These are phyloP conservation scores for Anneissia japonica DNA, from an alignment of 35 echinoderm and acorn worm species.

Conservation along the genomic window DNA sequence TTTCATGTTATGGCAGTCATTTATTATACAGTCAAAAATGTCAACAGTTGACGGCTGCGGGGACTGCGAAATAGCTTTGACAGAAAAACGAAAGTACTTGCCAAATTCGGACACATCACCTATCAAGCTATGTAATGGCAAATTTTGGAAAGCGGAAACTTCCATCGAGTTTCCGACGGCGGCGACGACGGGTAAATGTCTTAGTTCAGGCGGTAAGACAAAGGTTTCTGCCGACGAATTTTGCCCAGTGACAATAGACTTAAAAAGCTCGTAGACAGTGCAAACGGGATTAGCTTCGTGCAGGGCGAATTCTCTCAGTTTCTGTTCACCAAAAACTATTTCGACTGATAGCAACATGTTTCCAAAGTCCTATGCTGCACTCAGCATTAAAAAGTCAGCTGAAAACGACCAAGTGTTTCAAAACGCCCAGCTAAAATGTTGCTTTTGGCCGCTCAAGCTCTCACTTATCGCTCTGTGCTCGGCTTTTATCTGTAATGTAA, in stretches of 20 bases:
- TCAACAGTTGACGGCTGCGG: background rate
- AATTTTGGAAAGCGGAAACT: background rate
- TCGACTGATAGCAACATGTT: background rate
- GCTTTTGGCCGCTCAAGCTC: background rate
- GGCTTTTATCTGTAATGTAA: background rate
- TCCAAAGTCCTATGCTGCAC: background rate
- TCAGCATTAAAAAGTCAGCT: background rate
- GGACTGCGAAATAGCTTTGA: background rate
- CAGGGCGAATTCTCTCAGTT: background rate
- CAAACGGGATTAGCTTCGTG: background rate
- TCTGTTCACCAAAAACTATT: background rate
- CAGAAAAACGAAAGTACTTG: background rate
- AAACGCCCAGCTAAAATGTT: conserved; percentile 1
- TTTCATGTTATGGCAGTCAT: background rate
- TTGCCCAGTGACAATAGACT: background rate
- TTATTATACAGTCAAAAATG: background rate
- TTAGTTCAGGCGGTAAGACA: background rate
- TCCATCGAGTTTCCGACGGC: background rate
- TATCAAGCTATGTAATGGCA: background rate
- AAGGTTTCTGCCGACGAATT: background rate
- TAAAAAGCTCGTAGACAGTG: background rate
- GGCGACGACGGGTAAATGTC: background rate
- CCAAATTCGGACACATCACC: background rate
- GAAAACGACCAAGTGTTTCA: background rate
- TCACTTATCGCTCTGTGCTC: background rate